Evolutionary conservation across 2,113 vertebrate genomes (phyloP).

Genomic region (Pampusana beccarii): DNA sequence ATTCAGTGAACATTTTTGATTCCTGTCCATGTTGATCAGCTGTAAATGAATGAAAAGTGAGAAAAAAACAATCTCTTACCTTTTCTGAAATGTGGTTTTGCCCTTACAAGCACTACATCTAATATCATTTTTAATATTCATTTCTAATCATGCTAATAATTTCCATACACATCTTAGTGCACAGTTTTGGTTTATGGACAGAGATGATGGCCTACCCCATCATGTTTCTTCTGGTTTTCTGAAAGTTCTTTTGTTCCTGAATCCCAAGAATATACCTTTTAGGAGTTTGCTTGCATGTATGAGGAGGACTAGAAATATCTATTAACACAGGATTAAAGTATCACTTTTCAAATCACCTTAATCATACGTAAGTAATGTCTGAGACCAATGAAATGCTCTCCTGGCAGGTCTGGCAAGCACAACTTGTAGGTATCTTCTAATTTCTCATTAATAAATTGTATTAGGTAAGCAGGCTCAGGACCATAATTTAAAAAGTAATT

Average conservation of each 20-base stretch:
- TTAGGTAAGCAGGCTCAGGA: neutral
- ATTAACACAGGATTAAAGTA: neutral
- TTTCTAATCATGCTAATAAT: neutral
- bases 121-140: neutral
- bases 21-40: neutral
- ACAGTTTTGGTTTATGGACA: neutral
- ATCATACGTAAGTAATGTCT: neutral
- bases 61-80: neutral
- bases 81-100: neutral
- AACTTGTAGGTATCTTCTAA: neutral
- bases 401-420: neutral
- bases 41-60: neutral
- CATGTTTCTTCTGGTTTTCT: constrained; percentile 19
- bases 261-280: neutral
- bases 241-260: constrained; percentile 38
- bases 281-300: neutral
- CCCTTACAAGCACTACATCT: neutral
- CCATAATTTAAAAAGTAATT: neutral
- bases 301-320: neutral
- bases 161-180: neutral
- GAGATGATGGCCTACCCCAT: neutral
- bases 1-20: neutral
- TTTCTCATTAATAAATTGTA: neutral
- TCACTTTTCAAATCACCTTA: neutral
- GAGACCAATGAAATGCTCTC: neutral